Evolutionary conservation across 1,140 invertebrate genomes (phyloP), one percentile per base, ranked within the genome.

Genomic region (Drosophila neocordata): DNA sequence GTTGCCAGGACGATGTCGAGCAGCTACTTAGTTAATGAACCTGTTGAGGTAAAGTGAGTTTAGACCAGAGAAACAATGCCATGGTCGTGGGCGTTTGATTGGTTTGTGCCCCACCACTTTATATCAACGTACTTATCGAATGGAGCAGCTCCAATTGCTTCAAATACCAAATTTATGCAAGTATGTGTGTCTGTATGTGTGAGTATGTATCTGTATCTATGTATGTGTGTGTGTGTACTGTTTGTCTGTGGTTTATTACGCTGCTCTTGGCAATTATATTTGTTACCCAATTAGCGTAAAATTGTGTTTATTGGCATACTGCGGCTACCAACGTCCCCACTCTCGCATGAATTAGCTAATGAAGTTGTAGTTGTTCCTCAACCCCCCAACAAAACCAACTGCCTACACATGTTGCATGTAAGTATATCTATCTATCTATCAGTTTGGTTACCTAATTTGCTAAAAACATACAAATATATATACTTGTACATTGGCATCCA

Each of bases 231-330:
- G 65, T 73, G 68, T 72, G 35, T n/a, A 34, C 20, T 87, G 79
- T 82, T 72, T 79, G 72, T 73, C 69, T 88, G 79, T 88, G 84
- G 83, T 87, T 87, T 88, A 87, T 87, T 87, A 82, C 83, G 84
- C 79, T 88, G 83, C 79, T 88, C 84, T 89, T 88, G 84, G 83
- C 83, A 88, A 88, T 88, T 88, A 88, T 88, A 88, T 88, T 88
- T 88, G 83, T 88, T 88, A 88, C 83, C 84, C 83, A 88, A 88
- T 88, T 88, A 88, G 83, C 83, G 83, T 89, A 88, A 88, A 88
- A 88, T 88, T 88, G 83, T 88, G 79, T 88, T 88, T 88, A 88
- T 88, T 88, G 83, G 83, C 79, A 79, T 74, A 70, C 60, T 53
- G 69, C 60, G 61, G 59, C 59, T 76, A 37, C 65, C 27, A 52